A percentile compares a stretch with the other conserved stretches of the same genome.
phyloP scores from a whole-genome alignment of 2,888 invertebrate genomes.

The Andrena hattorfiana region DNA sequence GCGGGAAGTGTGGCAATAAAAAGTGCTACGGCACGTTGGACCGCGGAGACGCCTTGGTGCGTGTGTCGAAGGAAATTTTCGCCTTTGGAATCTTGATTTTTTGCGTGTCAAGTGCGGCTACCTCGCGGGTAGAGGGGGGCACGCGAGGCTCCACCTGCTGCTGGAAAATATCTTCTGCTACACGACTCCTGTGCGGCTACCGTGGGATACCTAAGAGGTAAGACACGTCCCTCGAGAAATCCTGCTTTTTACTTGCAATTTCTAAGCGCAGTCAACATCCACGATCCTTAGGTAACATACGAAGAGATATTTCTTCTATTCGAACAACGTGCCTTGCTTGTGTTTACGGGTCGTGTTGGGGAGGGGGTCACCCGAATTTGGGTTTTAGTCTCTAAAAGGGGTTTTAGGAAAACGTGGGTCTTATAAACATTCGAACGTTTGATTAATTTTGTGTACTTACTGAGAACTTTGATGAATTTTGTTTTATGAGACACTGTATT shows the following conservation, averaged over 20 bases:
- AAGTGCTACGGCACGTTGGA: conserved; percentile 52
- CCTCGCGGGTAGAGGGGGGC: conserved; percentile 5
- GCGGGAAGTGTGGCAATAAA: conserved; percentile 60
- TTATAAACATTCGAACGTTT: background rate
- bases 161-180: conserved; percentile 61
- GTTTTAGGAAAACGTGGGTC: too few species aligned
- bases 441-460: background rate
- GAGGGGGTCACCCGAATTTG: too few species aligned
- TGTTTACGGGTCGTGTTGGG: too few species aligned
- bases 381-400: too few species aligned
- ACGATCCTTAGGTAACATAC: background rate
- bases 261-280: background rate
- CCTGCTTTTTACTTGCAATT: background rate
- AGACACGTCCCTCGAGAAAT: conserved; percentile 32
- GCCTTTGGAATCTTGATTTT: conserved; percentile 54
- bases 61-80: conserved; percentile 53
- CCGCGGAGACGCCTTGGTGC: conserved; percentile 31
- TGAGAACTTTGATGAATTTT: too few species aligned
- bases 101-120: conserved; percentile 51
- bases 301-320: background rate
- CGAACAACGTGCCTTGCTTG: too few species aligned
- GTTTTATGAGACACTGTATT: too few species aligned
- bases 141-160: conserved; percentile 51
- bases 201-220: conserved; percentile 67
- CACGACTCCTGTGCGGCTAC: conserved; percentile 55